phyloP scores from a whole-genome alignment of 2,113 vertebrate genomes.

The Chaetodon trifascialis region DNA sequence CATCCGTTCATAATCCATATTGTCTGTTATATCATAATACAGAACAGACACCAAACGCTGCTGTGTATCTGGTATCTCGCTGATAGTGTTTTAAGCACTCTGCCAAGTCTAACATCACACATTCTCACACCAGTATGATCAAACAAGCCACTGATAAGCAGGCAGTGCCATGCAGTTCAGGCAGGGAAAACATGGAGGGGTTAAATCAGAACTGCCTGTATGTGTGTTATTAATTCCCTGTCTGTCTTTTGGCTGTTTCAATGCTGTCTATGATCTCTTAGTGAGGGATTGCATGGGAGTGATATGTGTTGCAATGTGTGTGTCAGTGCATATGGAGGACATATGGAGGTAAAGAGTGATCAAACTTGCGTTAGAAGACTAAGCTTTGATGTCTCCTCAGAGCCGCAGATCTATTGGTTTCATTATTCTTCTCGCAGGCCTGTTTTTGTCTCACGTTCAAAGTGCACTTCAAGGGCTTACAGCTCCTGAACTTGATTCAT shows the following conservation, averaged over 20 bases:
- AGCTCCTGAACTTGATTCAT: background rate
- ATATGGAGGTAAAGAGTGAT: slow-evolving; percentile 64
- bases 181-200: background rate
- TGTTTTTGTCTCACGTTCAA: background rate
- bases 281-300: slow-evolving; percentile 18
- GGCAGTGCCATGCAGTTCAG: slow-evolving; percentile 35
- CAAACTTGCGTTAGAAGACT: slow-evolving; percentile 41
- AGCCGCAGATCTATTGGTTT: slow-evolving; percentile 49
- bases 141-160: slow-evolving; percentile 64
- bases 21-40: slow-evolving; percentile 45
- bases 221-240: slow-evolving; percentile 56
- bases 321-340: slow-evolving; percentile 66
- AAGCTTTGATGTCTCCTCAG: slow-evolving; percentile 67
- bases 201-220: slow-evolving; percentile 27
- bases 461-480: slow-evolving; percentile 17
- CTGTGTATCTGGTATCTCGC: slow-evolving; percentile 28
- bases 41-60: slow-evolving; percentile 22
- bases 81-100: slow-evolving; percentile 45
- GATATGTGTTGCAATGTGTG: slow-evolving; percentile 21
- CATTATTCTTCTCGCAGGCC: slow-evolving; percentile 26
- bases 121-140: slow-evolving; percentile 54
- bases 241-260: slow-evolving; percentile 50
- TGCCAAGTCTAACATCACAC: slow-evolving; percentile 48
- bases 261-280: slow-evolving; percentile 31
- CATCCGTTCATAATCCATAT: slow-evolving; percentile 39